Percentiles rank a stretch among this genome's conserved stretches.
Evolutionary conservation across 2,797 vertebrate species (phyloP).

Genomic region (Okamejei kenojei): DNA sequence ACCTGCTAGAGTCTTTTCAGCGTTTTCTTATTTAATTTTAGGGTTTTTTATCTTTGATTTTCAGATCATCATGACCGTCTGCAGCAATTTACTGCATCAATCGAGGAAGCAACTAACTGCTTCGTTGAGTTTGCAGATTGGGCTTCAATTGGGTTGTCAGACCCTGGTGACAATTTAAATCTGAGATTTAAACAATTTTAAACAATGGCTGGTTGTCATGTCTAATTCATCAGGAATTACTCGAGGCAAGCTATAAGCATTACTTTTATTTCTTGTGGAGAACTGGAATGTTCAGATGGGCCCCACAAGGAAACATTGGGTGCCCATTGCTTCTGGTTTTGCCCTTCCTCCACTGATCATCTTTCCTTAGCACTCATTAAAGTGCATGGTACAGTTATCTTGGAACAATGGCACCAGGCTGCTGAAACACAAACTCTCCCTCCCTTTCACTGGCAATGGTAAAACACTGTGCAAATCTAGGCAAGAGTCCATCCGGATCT

Average conservation of each 20-base stretch:
- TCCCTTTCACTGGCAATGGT: not conserved
- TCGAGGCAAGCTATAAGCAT: not conserved
- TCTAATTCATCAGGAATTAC: not conserved
- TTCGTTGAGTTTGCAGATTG: not conserved
- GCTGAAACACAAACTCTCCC: not conserved
- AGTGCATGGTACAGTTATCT: not conserved
- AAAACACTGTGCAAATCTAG: not conserved
- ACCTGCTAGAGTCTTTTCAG: too few species aligned
- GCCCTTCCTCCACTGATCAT: not conserved
- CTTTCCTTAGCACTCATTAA: not conserved
- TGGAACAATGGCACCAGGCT: not conserved
- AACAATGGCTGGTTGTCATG: not conserved
- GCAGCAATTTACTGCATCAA: not conserved
- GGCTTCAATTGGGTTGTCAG: not conserved
- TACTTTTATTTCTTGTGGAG: not conserved
- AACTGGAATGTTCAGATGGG: not conserved
- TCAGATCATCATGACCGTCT: not conserved
- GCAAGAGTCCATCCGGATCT: not conserved
- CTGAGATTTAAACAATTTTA: not conserved
- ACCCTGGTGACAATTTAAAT: not conserved
- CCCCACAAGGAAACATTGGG: not conserved
- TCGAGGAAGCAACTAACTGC: not conserved
- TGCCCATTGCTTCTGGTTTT: not conserved
- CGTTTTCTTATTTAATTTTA: too few species aligned
- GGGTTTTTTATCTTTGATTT: too few species aligned